A percentile compares a stretch with the other conserved stretches of the same genome.
These are phyloP conservation scores for Strigops habroptila DNA, from an alignment of 2,113 vertebrate species.

Conservation along the genomic window DNA sequence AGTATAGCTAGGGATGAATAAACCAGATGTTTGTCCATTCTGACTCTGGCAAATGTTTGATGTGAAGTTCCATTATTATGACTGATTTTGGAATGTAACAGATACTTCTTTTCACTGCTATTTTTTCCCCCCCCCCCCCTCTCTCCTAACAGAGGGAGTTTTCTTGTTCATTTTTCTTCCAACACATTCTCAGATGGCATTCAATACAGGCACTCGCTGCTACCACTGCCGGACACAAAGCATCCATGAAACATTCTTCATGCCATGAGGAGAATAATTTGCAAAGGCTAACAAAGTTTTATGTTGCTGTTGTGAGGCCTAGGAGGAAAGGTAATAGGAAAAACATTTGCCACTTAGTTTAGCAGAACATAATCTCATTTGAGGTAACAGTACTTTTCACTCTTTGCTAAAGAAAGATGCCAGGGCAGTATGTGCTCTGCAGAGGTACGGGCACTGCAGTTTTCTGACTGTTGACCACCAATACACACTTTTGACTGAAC, in stretches of 20 bases:
- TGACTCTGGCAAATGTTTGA: slow-evolving; percentile 30
- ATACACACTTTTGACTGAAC: not conserved
- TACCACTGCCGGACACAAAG: not conserved
- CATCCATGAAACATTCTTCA: too few species aligned
- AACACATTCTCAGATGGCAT: not conserved
- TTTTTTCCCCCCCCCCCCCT: accelerated
- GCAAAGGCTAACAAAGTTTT: not conserved
- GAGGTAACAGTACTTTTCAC: not conserved
- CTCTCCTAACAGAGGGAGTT: not conserved
- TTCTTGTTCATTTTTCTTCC: slow-evolving; percentile 21
- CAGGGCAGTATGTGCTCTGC: not conserved
- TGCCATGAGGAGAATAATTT: not conserved
- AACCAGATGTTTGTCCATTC: slow-evolving; percentile 48
- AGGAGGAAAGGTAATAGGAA: not conserved
- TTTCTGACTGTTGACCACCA: not conserved
- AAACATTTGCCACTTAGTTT: not conserved
- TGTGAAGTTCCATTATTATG: slow-evolving; percentile 11
- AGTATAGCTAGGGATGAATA: slow-evolving; percentile 24
- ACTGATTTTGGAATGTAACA: slow-evolving; percentile 16
- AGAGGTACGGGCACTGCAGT: not conserved
- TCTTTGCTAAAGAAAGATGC: not conserved
- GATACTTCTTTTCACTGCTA: not conserved
- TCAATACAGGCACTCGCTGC: not conserved
- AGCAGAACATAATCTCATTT: not conserved
- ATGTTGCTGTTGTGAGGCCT: not conserved